Evolutionary conservation across 2,113 vertebrate genomes (phyloP).

Genomic region (Oplegnathus fasciatus): DNA sequence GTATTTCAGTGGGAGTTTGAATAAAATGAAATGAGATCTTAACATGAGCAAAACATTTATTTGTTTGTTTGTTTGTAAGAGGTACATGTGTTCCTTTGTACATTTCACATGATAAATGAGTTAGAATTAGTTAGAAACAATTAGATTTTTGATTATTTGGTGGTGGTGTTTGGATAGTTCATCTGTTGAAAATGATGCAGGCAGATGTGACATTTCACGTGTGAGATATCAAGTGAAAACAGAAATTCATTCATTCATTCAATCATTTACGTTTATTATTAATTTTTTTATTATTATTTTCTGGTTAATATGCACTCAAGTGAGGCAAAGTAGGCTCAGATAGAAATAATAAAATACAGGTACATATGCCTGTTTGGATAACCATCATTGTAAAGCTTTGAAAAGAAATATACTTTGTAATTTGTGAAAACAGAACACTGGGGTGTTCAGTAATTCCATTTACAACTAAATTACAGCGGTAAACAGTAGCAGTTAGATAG

Average conservation of each 20-base stretch:
- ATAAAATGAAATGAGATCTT: background rate
- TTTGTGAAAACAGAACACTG: background rate
- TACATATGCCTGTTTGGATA: background rate
- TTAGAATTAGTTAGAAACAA: no score
- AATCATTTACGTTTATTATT: background rate
- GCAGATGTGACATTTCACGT: background rate
- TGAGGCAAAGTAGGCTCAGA: background rate
- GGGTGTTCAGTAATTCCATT: background rate
- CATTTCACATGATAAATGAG: background rate
- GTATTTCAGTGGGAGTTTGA: background rate
- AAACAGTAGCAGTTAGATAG: background rate
- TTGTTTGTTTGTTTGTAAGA: background rate
- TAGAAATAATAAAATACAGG: background rate
- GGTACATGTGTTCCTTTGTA: background rate
- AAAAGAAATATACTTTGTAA: background rate
- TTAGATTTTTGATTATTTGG: no score
- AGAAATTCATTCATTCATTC: background rate
- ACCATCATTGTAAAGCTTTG: background rate
- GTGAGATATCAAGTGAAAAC: background rate
- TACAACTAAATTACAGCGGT: constrained; percentile 8
- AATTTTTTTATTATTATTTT: background rate
- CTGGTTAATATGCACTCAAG: background rate
- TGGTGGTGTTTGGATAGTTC: background rate
- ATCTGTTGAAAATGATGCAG: background rate
- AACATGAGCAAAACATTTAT: background rate